These are phyloP conservation scores for Pandemis corylana DNA, from an alignment of 2,888 invertebrate species.

Conservation along the genomic window DNA sequence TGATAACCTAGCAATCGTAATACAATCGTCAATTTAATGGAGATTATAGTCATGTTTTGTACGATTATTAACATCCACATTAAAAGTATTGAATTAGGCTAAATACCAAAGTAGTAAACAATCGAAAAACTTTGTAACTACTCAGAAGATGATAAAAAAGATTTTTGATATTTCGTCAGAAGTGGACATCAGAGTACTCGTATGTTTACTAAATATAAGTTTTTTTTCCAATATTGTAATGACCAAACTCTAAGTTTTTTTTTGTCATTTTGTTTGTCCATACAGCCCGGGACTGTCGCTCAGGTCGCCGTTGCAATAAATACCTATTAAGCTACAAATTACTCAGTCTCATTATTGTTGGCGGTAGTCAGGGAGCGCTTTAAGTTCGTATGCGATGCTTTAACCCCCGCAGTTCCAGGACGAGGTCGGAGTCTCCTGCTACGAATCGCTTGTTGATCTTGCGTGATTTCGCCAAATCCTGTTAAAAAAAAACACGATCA, in stretches of 20 bases:
- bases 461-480: constrained; percentile 68
- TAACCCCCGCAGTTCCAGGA: constrained; percentile 86
- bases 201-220: constrained; percentile 34
- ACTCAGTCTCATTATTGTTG: constrained; percentile 83
- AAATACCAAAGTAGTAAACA: constrained; percentile 52
- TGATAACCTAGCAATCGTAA: constrained; percentile 54
- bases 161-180: constrained; percentile 40
- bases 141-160: constrained; percentile 39
- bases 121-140: constrained; percentile 51
- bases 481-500: constrained; percentile 53
- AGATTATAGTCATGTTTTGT: constrained; percentile 82
- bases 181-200: constrained; percentile 31
- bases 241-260: constrained; percentile 44
- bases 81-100: constrained; percentile 47
- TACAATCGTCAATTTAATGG: constrained; percentile 65
- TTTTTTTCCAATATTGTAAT: constrained; percentile 23
- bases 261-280: constrained; percentile 55
- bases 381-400: constrained; percentile 86
- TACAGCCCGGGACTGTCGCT: constrained; percentile 50
- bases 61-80: constrained; percentile 69
- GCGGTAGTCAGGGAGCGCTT: constrained; percentile 70
- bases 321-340: constrained; percentile 76
- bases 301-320: constrained; percentile 62
- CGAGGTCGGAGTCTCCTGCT: constrained; percentile 86
- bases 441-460: constrained; percentile 87